Conservation (phyloP, 2,113 vertebrate genomes). For the Thunnus maccoyii region DNA sequence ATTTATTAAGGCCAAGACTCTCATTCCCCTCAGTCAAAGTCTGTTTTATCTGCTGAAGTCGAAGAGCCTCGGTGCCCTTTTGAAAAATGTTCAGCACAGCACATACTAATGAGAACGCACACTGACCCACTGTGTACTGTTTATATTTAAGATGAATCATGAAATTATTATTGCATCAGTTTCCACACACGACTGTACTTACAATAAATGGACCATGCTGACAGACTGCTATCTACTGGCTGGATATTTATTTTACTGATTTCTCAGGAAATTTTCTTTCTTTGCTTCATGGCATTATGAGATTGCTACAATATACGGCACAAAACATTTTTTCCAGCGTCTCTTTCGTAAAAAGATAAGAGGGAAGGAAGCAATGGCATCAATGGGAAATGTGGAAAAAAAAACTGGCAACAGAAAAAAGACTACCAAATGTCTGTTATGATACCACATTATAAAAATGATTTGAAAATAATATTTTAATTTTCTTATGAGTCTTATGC, state of each 20-base stretch:
- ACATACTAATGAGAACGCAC: slow-evolving; percentile 4
- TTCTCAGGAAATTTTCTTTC: background rate
- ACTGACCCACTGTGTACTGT: background rate
- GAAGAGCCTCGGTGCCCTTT: background rate
- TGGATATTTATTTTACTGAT: background rate
- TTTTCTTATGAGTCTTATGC: too few species aligned
- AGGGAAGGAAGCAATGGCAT: too few species aligned
- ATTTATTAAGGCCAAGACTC: slow-evolving; percentile 49
- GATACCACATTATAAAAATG: too few species aligned
- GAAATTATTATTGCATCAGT: background rate
- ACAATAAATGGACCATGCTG: too few species aligned
- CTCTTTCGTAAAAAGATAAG: too few species aligned
- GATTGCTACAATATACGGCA: too few species aligned
- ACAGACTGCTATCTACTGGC: too few species aligned
- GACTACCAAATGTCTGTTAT: too few species aligned
- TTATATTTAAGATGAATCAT: background rate
- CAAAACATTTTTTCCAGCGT: background rate
- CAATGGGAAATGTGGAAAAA: too few species aligned
- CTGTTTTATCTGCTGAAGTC: slow-evolving; percentile 30
- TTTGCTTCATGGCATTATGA: background rate
- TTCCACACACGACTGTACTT: background rate
- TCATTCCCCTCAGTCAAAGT: slow-evolving; percentile 5
- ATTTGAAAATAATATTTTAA: too few species aligned
- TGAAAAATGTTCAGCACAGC: slow-evolving; percentile 9
- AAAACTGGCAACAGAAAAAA: too few species aligned